These are phyloP conservation scores for Trachelus tabidus DNA, from an alignment of 2,888 invertebrate species.

Conservation along the genomic window DNA sequence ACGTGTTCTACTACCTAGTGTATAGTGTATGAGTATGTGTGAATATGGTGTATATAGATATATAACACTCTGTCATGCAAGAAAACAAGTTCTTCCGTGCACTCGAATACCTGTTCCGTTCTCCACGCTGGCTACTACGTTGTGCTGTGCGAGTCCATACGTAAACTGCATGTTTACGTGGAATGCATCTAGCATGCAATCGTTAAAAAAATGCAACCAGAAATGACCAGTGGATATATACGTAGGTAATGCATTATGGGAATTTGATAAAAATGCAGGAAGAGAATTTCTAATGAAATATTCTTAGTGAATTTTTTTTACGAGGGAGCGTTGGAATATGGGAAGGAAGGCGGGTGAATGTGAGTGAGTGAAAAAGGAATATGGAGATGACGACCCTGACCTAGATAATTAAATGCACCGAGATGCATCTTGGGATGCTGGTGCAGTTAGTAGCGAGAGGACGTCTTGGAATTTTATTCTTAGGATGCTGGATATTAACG, in stretches of 20 bases:
- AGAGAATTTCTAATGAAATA: no score
- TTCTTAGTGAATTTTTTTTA: no score
- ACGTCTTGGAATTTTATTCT: no score
- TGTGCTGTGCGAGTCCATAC: slow-evolving; percentile 25
- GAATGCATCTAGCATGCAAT: slow-evolving; percentile 32
- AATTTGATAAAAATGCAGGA: no score
- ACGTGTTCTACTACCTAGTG: no score
- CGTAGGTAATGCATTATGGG: no score
- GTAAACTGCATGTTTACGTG: slow-evolving; percentile 29
- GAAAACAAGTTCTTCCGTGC: neutral
- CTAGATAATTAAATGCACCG: slow-evolving; percentile 54
- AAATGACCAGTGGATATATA: no score
- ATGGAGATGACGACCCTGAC: slow-evolving; percentile 61
- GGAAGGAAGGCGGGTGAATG: neutral
- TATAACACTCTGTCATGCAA: no score
- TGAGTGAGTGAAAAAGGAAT: slow-evolving; percentile 8
- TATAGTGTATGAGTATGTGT: no score
- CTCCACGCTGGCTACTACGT: slow-evolving; percentile 12
- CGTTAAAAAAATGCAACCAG: slow-evolving; percentile 9
- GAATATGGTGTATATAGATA: no score
- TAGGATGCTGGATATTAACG: no score
- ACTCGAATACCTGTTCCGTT: neutral
- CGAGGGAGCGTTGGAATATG: slow-evolving; percentile 24
- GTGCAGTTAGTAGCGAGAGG: slow-evolving; percentile 34
- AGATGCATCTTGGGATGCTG: slow-evolving; percentile 31